Evolutionary conservation across 2,888 invertebrate species (phyloP), one percentile per base, ranked within the genome.

Genomic region (Macrophya annulata): DNA sequence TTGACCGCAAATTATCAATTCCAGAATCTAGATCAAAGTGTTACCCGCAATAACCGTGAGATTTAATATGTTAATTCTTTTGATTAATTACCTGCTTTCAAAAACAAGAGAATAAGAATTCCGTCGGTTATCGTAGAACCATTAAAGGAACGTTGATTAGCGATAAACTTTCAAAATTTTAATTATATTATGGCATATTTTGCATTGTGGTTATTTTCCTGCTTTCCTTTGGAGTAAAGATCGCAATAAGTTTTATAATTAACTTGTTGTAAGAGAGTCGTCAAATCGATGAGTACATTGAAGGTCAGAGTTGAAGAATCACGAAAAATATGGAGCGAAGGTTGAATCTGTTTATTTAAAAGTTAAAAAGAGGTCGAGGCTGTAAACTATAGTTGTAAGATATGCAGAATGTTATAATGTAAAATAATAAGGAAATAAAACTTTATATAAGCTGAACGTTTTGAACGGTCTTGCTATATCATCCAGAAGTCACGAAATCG

Each of bases 241-340:
- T 40, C 72, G 43, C n/a, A n/a, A n/a, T n/a, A n/a, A 10, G 17
- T 72, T 21, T 45, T 10, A n/a, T 10, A 45, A n/a, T 45, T 45
- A 74, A 4, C 72, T 21, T 74, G 43, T 25, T 68, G 55, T 45
- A 45, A 25, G 37, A 37, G 25, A 37, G 5, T 25, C 21, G 62
- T 62, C 25, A 51, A 65, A 81, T 62, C 81, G 68, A 83, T 83
- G 83, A 83, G 45, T 0, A 79, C n/a, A 31, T n/a, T 83, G 48
- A 83, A 83, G 83, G 68, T 83, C 83, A 77, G 68, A 83, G 83
- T 83, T 83, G 15, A 83, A 83, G 37, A 17, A 68, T 83, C 45
- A 71, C 83, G 31, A 71, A 83, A 83, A 68, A 48, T 40, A n/a
- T 43, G 6, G 25, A 3, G 17, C 62, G 59, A 81, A 81, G 81